Percentiles rank a stretch among this genome's conserved stretches.
Conservation (phyloP, 2,797 vertebrate genomes). For the Echeneis naucrates region DNA sequence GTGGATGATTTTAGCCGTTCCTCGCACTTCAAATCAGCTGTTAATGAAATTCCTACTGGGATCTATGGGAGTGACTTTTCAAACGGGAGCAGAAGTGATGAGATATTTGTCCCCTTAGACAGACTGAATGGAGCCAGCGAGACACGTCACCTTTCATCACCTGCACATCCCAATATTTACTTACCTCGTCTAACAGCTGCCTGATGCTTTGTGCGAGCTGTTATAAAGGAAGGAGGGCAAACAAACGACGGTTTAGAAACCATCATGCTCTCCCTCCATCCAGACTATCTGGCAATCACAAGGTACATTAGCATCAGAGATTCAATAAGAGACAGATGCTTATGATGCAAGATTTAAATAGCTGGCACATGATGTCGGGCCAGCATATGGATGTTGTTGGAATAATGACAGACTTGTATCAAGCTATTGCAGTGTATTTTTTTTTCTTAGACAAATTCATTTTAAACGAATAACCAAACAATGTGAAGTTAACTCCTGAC, state of each 20-base stretch:
- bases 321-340: background rate
- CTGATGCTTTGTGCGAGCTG: constrained; percentile 42
- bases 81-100: background rate
- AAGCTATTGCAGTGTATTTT: background rate
- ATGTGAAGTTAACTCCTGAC: too few species aligned
- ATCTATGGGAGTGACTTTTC: background rate
- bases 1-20: too few species aligned
- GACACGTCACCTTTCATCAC: constrained; percentile 36
- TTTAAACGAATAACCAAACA: too few species aligned
- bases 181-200: constrained; percentile 51
- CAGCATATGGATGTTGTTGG: background rate
- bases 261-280: background rate
- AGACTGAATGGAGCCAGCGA: constrained; percentile 16
- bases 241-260: constrained; percentile 44
- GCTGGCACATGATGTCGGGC: too few species aligned
- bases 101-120: constrained; percentile 1
- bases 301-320: background rate
- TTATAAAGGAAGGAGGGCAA: constrained; percentile 50
- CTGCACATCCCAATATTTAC: constrained; percentile 58
- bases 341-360: background rate
- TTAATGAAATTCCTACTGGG: background rate
- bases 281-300: too few species aligned
- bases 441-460: too few species aligned
- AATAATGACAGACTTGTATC: background rate
- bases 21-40: background rate